Conservation (phyloP, 2,797 vertebrate species). For the Galagoides demidoff region DNA sequence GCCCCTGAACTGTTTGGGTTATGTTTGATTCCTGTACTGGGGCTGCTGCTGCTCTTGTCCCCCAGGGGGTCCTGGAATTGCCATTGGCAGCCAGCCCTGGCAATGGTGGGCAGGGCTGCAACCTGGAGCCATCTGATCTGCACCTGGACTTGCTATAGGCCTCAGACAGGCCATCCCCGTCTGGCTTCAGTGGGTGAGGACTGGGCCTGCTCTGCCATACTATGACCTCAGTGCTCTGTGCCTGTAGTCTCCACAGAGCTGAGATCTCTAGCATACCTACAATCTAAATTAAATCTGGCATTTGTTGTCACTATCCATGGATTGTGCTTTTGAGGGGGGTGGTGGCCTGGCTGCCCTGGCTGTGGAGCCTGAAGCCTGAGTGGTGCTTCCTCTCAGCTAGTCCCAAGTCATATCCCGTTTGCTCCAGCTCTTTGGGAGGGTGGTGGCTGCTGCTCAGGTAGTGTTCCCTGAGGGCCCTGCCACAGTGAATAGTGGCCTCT, state of each 20-base stretch:
- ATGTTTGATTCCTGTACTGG: not conserved
- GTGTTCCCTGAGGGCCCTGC: not conserved
- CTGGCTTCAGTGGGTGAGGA: rapidly evolving
- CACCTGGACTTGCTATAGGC: not conserved
- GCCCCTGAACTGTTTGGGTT: not conserved
- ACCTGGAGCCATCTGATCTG: not conserved
- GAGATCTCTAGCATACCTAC: not conserved
- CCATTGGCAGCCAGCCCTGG: not conserved
- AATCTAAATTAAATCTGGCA: not conserved
- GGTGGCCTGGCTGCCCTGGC: not conserved
- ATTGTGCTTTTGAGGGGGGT: not conserved
- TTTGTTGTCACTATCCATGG: not conserved
- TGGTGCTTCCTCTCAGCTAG: not conserved
- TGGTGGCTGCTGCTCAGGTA: not conserved
- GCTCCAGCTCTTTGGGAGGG: not conserved
- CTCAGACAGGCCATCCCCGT: not conserved
- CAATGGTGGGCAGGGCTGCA: rapidly evolving
- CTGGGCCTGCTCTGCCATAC: rapidly evolving
- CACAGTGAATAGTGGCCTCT: not conserved
- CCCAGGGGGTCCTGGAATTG: not conserved
- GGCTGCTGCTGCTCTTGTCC: not conserved
- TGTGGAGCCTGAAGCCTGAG: not conserved
- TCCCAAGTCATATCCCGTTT: not conserved
- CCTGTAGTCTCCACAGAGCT: rapidly evolving
- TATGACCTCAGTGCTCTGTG: not conserved